Conservation (phyloP, 1,140 invertebrate genomes). For the Calephelis virginiensis region DNA sequence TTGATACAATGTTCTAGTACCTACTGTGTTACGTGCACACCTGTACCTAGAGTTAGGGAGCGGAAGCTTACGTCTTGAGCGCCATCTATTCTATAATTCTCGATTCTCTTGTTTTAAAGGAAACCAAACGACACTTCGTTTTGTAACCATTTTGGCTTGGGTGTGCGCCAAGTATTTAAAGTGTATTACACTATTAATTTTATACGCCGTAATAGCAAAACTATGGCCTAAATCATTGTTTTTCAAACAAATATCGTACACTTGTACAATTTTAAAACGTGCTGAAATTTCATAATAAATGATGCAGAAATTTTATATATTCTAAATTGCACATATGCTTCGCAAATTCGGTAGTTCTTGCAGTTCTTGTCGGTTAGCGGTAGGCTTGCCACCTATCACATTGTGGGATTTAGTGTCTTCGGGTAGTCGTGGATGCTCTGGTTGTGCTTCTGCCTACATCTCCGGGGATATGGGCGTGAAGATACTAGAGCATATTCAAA, state of each 20-base stretch:
- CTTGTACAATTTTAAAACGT: background rate
- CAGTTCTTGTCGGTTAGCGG: too few relatives aligned
- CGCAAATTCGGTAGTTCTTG: too few relatives aligned
- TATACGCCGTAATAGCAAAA: slow-evolving; percentile 35
- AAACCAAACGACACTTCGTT: slow-evolving; percentile 65
- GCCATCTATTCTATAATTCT: slow-evolving; percentile 68
- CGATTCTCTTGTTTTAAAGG: slow-evolving; percentile 73
- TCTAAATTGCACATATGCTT: too few relatives aligned
- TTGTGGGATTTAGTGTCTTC: too few relatives aligned
- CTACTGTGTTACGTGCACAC: slow-evolving; percentile 13
- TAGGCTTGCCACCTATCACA: too few relatives aligned
- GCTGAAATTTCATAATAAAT: too few relatives aligned
- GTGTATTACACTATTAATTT: slow-evolving; percentile 43
- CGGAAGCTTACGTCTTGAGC: slow-evolving; percentile 65
- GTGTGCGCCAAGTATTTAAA: slow-evolving; percentile 66
- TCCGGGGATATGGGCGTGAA: too few relatives aligned
- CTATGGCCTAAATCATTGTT: slow-evolving; percentile 6
- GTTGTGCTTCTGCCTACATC: too few relatives aligned
- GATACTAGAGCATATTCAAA: too few relatives aligned
- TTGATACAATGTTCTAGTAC: too few relatives aligned
- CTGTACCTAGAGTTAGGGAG: slow-evolving; percentile 30
- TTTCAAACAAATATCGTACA: slow-evolving; percentile 11
- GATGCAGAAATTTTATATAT: too few relatives aligned
- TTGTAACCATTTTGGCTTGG: slow-evolving; percentile 69
- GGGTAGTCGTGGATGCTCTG: too few relatives aligned